Evolutionary conservation across 2,888 invertebrate species (phyloP).

Genomic region (Zaprionus lineosus): DNA sequence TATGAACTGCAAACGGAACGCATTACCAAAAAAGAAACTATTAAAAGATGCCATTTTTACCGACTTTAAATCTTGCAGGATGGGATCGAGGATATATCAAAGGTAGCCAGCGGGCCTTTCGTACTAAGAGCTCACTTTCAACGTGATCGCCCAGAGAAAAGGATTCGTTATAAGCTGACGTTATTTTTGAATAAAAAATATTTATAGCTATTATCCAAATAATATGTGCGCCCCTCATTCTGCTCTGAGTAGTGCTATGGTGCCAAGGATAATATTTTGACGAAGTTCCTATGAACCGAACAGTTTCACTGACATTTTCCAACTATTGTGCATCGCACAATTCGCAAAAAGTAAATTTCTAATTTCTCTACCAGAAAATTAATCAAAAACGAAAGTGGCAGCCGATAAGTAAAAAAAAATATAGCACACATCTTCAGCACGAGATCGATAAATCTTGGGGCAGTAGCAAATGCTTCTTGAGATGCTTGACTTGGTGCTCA

Average conservation of each 20-base stretch:
- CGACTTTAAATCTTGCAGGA: slow-evolving; percentile 55
- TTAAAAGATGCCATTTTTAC: too few relatives aligned
- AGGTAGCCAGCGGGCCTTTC: slow-evolving; percentile 50
- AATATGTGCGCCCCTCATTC: too few relatives aligned
- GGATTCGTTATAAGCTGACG: slow-evolving; percentile 8
- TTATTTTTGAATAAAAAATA: background rate
- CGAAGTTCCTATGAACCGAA: slow-evolving; percentile 13
- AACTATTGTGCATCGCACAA: slow-evolving; percentile 37
- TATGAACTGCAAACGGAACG: slow-evolving; percentile 27
- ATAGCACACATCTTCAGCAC: slow-evolving; percentile 20
- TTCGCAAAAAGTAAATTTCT: slow-evolving; percentile 11
- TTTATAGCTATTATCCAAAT: background rate
- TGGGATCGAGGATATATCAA: slow-evolving; percentile 47
- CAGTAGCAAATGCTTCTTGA: slow-evolving; percentile 21
- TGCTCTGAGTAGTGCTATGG: background rate
- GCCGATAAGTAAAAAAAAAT: slow-evolving; percentile 17
- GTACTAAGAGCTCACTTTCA: slow-evolving; percentile 48
- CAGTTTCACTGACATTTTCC: slow-evolving; percentile 11
- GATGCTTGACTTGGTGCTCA: slow-evolving; percentile 44
- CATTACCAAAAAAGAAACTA: background rate
- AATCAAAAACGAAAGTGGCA: slow-evolving; percentile 57
- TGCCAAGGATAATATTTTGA: background rate
- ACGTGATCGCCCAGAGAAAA: slow-evolving; percentile 6
- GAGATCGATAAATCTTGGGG: background rate
- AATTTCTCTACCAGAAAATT: slow-evolving; percentile 46